Evolutionary conservation across 1,140 invertebrate genomes (phyloP), one percentile per base, ranked within the genome.

Genomic region (Leguminivora glycinivorella): DNA sequence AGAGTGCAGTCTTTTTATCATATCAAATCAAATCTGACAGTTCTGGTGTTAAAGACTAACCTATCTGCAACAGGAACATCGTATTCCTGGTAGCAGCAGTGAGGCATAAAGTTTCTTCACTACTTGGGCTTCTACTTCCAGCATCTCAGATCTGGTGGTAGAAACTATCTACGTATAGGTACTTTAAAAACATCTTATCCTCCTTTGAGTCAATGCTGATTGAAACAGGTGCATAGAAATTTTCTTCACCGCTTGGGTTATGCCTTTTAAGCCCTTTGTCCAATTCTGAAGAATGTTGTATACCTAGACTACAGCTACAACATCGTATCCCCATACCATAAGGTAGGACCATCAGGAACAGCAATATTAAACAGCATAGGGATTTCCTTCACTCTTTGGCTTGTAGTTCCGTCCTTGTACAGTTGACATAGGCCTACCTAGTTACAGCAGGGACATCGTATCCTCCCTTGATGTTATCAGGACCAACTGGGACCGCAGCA

Each of bases 401-500:
- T 7, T 31, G 3, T 31, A 7, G 29, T n/a, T n/a, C n/a, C 7
- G 3, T 31, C n/a, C n/a, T n/a, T n/a, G 29, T 31, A 4, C 7
- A 4, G 29, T 3, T 31, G 7, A 7, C 3, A 31, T 7, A 31
- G 3, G 68, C 69, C 90, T 89, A 96, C 95, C 95, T 96, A 56
- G 96, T 95, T 10, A 98, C 96, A 67, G 96, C 96, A 1, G 97
- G 97, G 14, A 98, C 97, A 85, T 98, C 97, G 78, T 98, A 98
- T 70, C 97, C 97, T 43, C 95, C 95, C 83, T 96, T 96, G 71
- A 98, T 95, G 82, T 98, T 98, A 79, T 98, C 98, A 25, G 97
- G 97, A 14, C 98, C 97, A 19, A 98, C 97, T 0, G 98, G 97
- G 0, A 98, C 98, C n/a, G 98, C 98, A 1, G 97, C 97, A 0